Conservation (phyloP, 2,888 invertebrate genomes). For the Drosophila subsilvestris region DNA sequence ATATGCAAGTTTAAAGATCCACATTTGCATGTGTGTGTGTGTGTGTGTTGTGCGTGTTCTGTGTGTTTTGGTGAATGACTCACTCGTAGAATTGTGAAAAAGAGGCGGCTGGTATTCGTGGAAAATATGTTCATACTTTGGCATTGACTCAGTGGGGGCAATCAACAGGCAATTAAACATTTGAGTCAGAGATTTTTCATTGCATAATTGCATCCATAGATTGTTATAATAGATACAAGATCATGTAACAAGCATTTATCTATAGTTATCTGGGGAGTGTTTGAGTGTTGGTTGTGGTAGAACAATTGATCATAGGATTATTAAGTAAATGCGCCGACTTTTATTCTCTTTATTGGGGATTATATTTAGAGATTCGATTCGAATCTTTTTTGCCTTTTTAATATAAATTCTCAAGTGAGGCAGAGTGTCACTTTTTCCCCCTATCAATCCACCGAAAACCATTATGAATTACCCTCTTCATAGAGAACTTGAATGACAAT, state of each 20-base stretch:
- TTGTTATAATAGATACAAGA: background rate
- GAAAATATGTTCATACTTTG: background rate
- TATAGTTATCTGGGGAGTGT: background rate
- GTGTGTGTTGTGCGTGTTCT: background rate
- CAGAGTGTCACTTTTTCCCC: too few species aligned
- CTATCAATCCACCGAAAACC: background rate
- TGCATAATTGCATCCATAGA: conserved; percentile 11
- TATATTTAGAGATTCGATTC: background rate
- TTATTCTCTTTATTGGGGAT: background rate
- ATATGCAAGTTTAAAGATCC: conserved; percentile 9
- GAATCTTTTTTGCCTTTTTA: too few species aligned
- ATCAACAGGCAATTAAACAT: conserved; percentile 2
- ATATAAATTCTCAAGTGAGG: background rate
- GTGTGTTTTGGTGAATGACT: conserved; percentile 33
- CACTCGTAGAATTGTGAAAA: conserved; percentile 20
- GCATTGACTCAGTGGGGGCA: conserved; percentile 15
- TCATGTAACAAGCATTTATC: conserved; percentile 3
- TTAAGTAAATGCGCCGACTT: too few species aligned
- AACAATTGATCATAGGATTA: too few species aligned
- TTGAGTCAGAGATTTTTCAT: conserved; percentile 13
- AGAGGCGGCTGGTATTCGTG: background rate
- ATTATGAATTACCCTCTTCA: background rate
- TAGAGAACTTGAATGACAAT: background rate
- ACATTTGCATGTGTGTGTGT: background rate
- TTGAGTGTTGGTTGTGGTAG: background rate